A percentile compares a stretch with the other conserved stretches of the same genome.
phyloP scores from a whole-genome alignment of 2,888 invertebrate species.

The Rhingia campestris region DNA sequence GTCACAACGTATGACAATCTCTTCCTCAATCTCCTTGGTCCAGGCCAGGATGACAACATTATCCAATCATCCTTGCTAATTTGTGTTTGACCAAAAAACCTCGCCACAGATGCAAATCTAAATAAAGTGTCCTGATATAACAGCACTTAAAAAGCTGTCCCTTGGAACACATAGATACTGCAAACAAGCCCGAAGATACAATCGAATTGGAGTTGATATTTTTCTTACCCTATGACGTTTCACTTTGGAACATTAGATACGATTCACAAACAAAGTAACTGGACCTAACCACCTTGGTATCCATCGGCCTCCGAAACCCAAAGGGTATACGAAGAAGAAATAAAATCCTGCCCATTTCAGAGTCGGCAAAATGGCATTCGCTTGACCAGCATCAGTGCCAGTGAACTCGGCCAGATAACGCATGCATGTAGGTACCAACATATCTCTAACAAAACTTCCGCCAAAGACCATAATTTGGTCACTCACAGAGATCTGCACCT shows the following conservation, averaged over 20 bases:
- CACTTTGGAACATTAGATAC: neutral
- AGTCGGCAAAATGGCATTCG: constrained; percentile 50
- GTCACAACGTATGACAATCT: no score
- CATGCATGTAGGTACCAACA: constrained; percentile 17
- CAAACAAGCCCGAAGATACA: no score
- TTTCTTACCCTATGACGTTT: neutral
- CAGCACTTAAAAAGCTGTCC: no score
- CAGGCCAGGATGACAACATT: no score
- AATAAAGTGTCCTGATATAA: no score
- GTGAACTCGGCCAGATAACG: constrained; percentile 61
- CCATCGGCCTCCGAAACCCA: neutral
- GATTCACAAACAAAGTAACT: neutral
- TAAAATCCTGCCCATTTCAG: constrained; percentile 30
- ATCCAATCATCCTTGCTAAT: no score
- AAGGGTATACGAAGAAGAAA: constrained; percentile 32
- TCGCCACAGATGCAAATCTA: no score
- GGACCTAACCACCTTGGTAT: neutral
- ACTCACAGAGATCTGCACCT: constrained; percentile 53
- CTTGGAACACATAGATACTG: no score
- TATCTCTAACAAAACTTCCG: constrained; percentile 62
- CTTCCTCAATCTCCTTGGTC: no score
- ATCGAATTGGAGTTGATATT: no score
- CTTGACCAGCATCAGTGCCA: constrained; percentile 61
- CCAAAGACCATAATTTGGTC: constrained; percentile 73
- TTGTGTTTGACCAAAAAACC: no score